Base-by-base conservation (phyloP, 2,797 vertebrate genomes). In the Eurystomus glaucurus region DNA sequence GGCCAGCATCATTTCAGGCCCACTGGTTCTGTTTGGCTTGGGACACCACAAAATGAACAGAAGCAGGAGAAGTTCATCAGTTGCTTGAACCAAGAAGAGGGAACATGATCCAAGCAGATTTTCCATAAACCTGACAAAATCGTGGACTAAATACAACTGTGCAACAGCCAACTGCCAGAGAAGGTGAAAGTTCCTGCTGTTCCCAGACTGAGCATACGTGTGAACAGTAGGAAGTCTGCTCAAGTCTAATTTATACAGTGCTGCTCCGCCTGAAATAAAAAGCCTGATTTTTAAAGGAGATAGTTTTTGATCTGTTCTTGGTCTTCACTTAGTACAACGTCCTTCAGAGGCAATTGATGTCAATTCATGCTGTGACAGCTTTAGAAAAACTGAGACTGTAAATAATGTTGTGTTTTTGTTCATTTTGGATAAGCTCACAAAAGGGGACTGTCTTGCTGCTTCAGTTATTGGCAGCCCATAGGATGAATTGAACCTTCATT, bases 161-260 rank as follows among this genome's bases (percentile, higher is more conserved):
- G 50, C 55, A 64, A 70, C 75, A 86, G 33, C 62, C 93, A 89
- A 51, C 69, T 90, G 61, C 35, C 72, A 65, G 60, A 39, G 62
- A 88, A 87, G 60, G 79, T 90, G 79, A 94, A 88, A 68, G 19
- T 18, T 82, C 81, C 88, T 74, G 74, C 85, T 77, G 52, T 78
- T 95, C 64, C 70, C 65, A 88, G 54, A 25, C 52, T n/a, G 85
- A 95, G 37, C 78, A 31, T 50, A 82, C 69, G 75, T 2, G 13
- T 50, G 65, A 94, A 52, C 65, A 70, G 69, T 39, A 39, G 92
- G 76, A 33, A 69, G 61, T n/a, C 46, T 39, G 39, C 61, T 54
- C 48, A 31, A 77, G 54, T n/a, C 25, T 23, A 4, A 15, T 41
- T 70, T 74, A 22, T 55, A 78, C 33, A 9, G 17, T 86, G 66